phyloP scores from a whole-genome alignment of 2,888 invertebrate species.

The Scaptomyza caliginosa region DNA sequence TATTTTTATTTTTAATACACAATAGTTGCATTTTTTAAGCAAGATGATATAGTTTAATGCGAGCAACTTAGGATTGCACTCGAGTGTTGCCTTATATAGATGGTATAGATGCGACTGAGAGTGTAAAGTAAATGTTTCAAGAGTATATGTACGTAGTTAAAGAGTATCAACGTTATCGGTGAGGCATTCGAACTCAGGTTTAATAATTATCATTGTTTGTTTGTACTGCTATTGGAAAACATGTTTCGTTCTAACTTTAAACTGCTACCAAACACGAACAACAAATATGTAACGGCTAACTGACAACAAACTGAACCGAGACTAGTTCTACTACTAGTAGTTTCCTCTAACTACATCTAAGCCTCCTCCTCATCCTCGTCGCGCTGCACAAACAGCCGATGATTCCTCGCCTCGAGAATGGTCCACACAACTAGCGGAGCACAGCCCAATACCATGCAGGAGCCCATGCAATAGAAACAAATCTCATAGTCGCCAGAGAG shows the following conservation, averaged over 20 bases:
- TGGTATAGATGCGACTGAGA: not conserved
- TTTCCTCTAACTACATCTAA: constrained; percentile 57
- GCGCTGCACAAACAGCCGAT: constrained; percentile 74
- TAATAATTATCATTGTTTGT: not conserved
- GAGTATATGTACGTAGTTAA: constrained; percentile 8
- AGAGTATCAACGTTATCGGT: constrained; percentile 64
- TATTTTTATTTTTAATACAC: constrained; percentile 17
- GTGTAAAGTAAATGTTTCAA: constrained; percentile 24
- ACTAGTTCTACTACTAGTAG: not conserved
- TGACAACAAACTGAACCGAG: constrained; percentile 37
- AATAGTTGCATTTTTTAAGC: constrained; percentile 36
- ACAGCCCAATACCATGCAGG: constrained; percentile 89
- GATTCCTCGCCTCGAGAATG: constrained; percentile 79
- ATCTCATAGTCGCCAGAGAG: constrained; percentile 89
- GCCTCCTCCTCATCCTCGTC: constrained; percentile 81
- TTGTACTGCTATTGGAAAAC: constrained; percentile 48
- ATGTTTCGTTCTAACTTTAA: constrained; percentile 42
- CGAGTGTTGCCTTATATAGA: constrained; percentile 11
- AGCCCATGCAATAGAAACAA: constrained; percentile 91
- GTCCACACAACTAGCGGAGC: constrained; percentile 86
- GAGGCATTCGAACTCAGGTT: constrained; percentile 71
- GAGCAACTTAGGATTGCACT: constrained; percentile 29
- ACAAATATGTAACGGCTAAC: constrained; percentile 41
- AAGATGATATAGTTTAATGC: constrained; percentile 21
- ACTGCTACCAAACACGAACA: constrained; percentile 68